Evolutionary conservation across 2,888 invertebrate species (phyloP), one percentile per base, ranked within the genome.

Genomic region (Brachyopa scutellaris): DNA sequence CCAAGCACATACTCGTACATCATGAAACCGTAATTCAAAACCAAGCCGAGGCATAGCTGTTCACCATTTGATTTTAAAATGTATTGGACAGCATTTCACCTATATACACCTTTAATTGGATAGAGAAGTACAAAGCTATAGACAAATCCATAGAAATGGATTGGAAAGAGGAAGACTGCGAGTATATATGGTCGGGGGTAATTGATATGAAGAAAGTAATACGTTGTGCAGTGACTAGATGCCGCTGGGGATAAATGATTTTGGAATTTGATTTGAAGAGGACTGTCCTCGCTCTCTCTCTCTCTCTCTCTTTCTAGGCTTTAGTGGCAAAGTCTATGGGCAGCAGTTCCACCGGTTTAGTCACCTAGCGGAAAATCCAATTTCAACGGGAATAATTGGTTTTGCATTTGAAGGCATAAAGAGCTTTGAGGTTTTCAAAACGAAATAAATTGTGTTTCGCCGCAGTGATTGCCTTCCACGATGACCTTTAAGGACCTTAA

Each of bases 21-120:
- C n/a, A 9, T 26, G 23, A 26, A 51, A 66, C 40, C n/a, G 64
- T 51, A 40, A 66, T 51, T 40, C 51, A 66, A 66, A 53, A 6
- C 29, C 29, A 40, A 64, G 40, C 11, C 7, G 26, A 40, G 19
- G 6, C 2, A 40, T 29, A 66, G 36, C 1, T 64, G 9, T 51
- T 19, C 9, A 9, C 19, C 23, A 13, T n/a, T 51, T 64, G 51
- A 51, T 64, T 49, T 51, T 1, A 26, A 38, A 64, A 17, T 49
- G 36, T 23, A 49, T 49, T 36, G 19, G 49, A 64, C 36, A 26
- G 49, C 64, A 19, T 49, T 38, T 49, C n/a, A 9, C 17, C 5
- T 13, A 8, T 31, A 1, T 31, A n/a, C n/a, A 17, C 6, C 1
- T 13, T n/a, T 33, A 49, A 36, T 49, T 38, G 23, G 36, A 38